phyloP scores from a whole-genome alignment of 2,888 invertebrate genomes.

The Amblyjoppa fuscipennis region DNA sequence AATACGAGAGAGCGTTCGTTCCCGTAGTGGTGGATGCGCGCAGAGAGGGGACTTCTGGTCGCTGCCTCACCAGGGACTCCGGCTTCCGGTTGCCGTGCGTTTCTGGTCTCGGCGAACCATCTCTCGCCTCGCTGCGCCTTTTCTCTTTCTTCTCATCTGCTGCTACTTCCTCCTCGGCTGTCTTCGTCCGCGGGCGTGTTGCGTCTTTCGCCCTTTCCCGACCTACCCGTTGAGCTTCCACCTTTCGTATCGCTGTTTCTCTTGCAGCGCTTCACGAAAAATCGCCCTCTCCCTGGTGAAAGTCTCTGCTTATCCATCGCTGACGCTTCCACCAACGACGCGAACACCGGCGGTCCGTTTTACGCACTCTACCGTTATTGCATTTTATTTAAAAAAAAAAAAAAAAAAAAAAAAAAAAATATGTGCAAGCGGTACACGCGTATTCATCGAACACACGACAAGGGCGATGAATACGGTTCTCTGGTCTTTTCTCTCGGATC shows the following conservation, averaged over 20 bases:
- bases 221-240: neutral
- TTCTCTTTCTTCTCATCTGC: conserved; percentile 17
- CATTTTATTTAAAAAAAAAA: no score
- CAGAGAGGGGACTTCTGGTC: conserved; percentile 53
- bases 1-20: conserved; percentile 66
- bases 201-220: neutral
- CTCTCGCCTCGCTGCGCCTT: conserved; percentile 53
- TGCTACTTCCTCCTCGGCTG: neutral
- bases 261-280: conserved; percentile 12
- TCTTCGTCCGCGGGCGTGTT: neutral
- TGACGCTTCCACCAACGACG: conserved; percentile 21
- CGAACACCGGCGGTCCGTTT: neutral
- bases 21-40: conserved; percentile 40
- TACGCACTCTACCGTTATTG: no score
- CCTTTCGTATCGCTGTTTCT: conserved; percentile 4
- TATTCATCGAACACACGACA: no score
- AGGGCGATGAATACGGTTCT: no score
- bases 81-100: conserved; percentile 33
- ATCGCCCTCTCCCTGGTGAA: conserved; percentile 12
- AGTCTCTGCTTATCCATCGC: conserved; percentile 13
- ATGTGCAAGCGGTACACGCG: no score
- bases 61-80: conserved; percentile 4
- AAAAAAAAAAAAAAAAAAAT: neutral
- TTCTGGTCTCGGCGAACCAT: conserved; percentile 44
- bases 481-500: neutral